Evolutionary conservation across 2,113 vertebrate genomes (phyloP), one percentile per base, ranked within the genome.

Genomic region (Myocastor coypus): DNA sequence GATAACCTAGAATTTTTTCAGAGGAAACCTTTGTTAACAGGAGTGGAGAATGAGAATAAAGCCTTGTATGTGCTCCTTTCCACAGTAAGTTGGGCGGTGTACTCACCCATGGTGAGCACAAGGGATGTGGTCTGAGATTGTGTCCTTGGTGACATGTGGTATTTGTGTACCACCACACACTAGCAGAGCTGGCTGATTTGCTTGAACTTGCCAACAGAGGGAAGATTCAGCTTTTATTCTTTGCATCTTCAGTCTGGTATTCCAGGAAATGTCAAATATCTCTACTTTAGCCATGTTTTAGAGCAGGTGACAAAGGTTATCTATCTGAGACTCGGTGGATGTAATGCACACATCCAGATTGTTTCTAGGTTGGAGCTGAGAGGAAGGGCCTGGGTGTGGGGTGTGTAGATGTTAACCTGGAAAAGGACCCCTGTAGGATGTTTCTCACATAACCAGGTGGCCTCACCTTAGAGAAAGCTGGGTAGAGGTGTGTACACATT

Each of bases 1-100:
- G 28, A 42, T 77, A 78, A 46, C 61, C 64, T 64, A 28, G 46
- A 52, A 34, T 96, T 94, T 97, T 93, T 73, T 83, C 66, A 14
- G 77, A 93, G 61, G 59, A 86, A 61, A 75, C 34, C 59, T 87
- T 71, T 30, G 61, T 66, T 55, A 11, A 75, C 46, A 30, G n/a
- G 50, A 59, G 6, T 77, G 7, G 40, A 89, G 46, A 40, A 57
- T 75, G 50, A 88, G 57, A 77, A 84, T 61, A 75, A 57, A 40
- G 46, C 42, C 80, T 71, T 69, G 28, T 9, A 57, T n/a, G 30
- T 17, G 20, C 24, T 84, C 19, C 4, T 89, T 89, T 82, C 83
- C n/a, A 16, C 22, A 66, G 73, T 61, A 69, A 46, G 37, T 34
- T 61, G 19, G 22, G 73, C 52, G 42, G 34, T 28, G 40, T 8